Base-by-base conservation (phyloP, 1,140 invertebrate species). In the Zaprionus inermis region DNA sequence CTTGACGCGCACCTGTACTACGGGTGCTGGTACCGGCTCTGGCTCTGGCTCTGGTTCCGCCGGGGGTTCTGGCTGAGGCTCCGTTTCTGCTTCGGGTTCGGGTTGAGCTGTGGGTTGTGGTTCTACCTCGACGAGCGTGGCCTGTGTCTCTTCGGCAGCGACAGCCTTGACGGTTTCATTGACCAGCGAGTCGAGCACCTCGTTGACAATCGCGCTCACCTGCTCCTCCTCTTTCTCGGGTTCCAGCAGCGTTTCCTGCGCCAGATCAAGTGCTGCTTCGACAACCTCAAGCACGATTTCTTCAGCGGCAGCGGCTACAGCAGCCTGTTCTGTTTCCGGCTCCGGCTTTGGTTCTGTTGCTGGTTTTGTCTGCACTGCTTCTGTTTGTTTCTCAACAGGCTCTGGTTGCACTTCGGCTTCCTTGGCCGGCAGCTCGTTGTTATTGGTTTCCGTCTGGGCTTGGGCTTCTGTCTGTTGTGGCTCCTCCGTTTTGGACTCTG, bases 231-330 rank as follows among this genome's bases (percentile, higher is more conserved):
- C 55, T 14, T 11, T 61, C 18, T 76, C 64, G 18, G 6, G 5
- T 22, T 38, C 11, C 22, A 2, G 24, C 12, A 63, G 51, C 46
- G 9, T 46, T 58, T 24, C 22, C 28, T 20, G 52, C 52, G 3
- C 24, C 20, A 70, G 46, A 14, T 89, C 54, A 0, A 91, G 58
- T 6, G 90, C 91, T 3, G 88, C 69, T 16, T 91, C 78, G 3
- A 92, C 85, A 6, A 92, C 79, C 64, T 91, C 92, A 20, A 91
- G 79, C 5, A 88, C 71, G 18, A 89, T 79, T 65, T 89, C 76
- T 28, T 85, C 28, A 32, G 89, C 81, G n/a, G 86, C 65, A 41
- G 81, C 69, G 0, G 69, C 73, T 52, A 80, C 67, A 16, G 58
- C 61, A 11, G 44, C 11, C 44, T 49, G 44, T 10, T 75, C 70